Evolutionary conservation across 1,140 invertebrate species (phyloP), one percentile per base, ranked within the genome.

Genomic region (Reticulitermes speratus): DNA sequence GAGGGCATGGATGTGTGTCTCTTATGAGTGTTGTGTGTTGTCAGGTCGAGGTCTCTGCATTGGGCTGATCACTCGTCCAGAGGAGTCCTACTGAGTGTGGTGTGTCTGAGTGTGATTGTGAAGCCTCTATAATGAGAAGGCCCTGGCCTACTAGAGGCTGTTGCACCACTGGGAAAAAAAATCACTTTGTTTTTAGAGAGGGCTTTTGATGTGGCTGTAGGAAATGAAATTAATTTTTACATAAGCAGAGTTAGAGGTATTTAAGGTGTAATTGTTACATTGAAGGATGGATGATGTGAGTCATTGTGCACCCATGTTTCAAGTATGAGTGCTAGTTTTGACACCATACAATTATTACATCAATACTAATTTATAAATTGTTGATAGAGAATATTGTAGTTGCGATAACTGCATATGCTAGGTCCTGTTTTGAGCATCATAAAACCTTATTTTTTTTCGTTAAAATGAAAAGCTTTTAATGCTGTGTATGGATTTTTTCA

Each of bases 151-250:
- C n/a, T n/a, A n/a, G n/a, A n/a, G n/a, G n/a, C n/a, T n/a, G n/a
- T n/a, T n/a, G n/a, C n/a, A n/a, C n/a, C n/a, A n/a, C n/a, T n/a
- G n/a, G n/a, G n/a, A n/a, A n/a, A n/a, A n/a, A n/a, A n/a, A n/a
- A n/a, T n/a, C n/a, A n/a, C n/a, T n/a, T n/a, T 52, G 16, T 16
- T 52, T 52, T 52, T 52, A 14, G 14, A 52, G 5, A 45, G 59
- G n/a, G 65, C 65, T 69, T 69, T 69, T 69, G 65, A 30, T n/a
- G 65, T 69, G n/a, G 16, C 65, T 69, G 65, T 69, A 65, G 59
- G 19, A 19, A 19, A 21, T 65, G 3, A 19, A 16, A 5, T 65
- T 65, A 9, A 65, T 65, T 3, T 65, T 65, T 19, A 65, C 23
- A 25, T 65, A 65, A 21, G 59, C 7, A 65, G 5, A 9, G 16